These are phyloP conservation scores for Apteryx owenii DNA, from an alignment of 2,113 vertebrate species.

Conservation along the genomic window DNA sequence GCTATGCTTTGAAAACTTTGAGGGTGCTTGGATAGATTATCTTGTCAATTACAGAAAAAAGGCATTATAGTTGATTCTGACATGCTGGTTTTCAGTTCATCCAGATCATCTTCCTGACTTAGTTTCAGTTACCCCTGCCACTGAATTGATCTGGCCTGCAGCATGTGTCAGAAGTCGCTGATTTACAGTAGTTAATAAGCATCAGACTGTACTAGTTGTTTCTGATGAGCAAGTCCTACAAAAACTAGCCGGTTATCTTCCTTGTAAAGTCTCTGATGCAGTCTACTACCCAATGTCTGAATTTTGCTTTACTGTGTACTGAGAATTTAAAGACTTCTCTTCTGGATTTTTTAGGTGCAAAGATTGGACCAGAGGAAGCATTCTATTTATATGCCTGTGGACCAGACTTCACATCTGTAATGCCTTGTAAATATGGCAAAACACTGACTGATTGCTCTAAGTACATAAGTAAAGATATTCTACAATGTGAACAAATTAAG, in stretches of 20 bases:
- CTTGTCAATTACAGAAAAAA: background rate
- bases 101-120: background rate
- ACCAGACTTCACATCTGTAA: slow-evolving; percentile 91
- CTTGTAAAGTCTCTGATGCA: background rate
- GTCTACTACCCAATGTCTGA: background rate
- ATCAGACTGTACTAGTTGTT: background rate
- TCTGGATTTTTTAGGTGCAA: slow-evolving; percentile 82
- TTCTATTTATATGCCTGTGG: slow-evolving; percentile 92
- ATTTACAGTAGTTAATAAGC: background rate
- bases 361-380: slow-evolving; percentile 90
- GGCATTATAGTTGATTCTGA: background rate
- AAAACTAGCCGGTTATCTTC: background rate
- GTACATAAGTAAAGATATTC: slow-evolving; percentile 89
- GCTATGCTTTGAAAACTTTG: background rate
- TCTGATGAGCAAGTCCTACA: background rate
- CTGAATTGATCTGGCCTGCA: background rate
- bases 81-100: background rate
- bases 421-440: slow-evolving; percentile 96
- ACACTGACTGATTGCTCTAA: slow-evolving; percentile 82
- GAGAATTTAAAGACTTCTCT: background rate
- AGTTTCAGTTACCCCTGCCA: background rate
- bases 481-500: slow-evolving; percentile 88
- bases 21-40: background rate
- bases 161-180: background rate
- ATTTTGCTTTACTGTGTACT: background rate